Base-by-base conservation (phyloP, 2,113 vertebrate species). In the Miniopterus natalensis region DNA sequence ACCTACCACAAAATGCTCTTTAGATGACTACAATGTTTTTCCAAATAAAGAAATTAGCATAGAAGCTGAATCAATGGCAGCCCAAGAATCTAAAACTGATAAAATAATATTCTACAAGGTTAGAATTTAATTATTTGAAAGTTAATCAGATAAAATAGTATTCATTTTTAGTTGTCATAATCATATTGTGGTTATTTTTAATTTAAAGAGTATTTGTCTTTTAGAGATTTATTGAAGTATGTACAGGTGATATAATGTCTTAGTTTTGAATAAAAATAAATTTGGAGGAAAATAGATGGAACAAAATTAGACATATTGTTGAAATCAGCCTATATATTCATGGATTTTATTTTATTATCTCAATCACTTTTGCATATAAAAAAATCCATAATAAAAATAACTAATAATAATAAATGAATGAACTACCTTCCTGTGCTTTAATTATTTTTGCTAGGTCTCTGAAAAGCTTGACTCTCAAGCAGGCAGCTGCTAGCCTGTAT, bases 101-200 rank as follows among this genome's bases (percentile, higher is more conserved):
- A 36, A 68, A 61, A 71, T 17, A 94, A 73, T 21, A 40, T 74
- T 45, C 8, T 73, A 40, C 42, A 2, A 3, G 8, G 31, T 85
- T 90, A 77, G 40, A 89, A 57, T 42, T 51, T 81, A 95, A 88
- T 75, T 51, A 74, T 36, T 61, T 93, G 31, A 61, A 91, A 86
- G 47, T 61, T 77, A 61, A 59, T 77, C 27, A n/a, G 29, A 63
- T 75, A 47, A 90, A 81, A 59, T 84, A 57, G 27, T 63, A 83
- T 31, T 83, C 12, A 87, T 40, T 90, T 94, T 47, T 53, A 45
- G 31, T 78, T 90, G 36, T 40, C 75, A 47, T 70, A 87, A 91
- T 83, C 13, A 45, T 65, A 51, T 71, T 77, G 21, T 45, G 42
- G 11, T 59, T 80, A 74, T 74, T 45, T 89, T 65, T 66, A 74